A percentile compares a stretch with the other conserved stretches of the same genome.
These are phyloP conservation scores for Phytoseiulus persimilis DNA, from an alignment of 2,888 invertebrate species.

Conservation along the genomic window DNA sequence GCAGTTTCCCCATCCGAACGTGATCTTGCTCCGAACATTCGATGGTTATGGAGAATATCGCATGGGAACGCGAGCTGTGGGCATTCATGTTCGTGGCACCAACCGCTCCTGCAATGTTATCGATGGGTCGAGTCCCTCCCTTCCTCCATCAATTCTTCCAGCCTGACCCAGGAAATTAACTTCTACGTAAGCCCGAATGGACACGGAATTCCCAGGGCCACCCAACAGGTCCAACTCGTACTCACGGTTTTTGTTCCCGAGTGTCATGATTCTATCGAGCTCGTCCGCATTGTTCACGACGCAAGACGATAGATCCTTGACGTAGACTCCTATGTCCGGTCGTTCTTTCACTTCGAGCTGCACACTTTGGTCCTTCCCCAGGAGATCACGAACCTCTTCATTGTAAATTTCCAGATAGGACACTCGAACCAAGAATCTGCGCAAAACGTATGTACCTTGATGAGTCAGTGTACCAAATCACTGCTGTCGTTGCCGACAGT, in stretches of 20 bases:
- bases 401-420: conserved; percentile 99
- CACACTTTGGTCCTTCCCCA: conserved; percentile 74
- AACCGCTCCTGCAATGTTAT: conserved; percentile 57
- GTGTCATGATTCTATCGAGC: conserved; percentile 83
- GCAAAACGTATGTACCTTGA: background rate
- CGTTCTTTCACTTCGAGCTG: conserved; percentile 87
- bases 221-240: no score
- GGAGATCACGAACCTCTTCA: conserved; percentile 90
- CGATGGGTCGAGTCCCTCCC: no score
- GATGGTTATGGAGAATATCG: conserved; percentile 94
- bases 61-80: conserved; percentile 91
- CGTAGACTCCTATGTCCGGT: conserved; percentile 92
- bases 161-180: no score
- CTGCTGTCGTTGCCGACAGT: no score
- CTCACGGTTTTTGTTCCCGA: conserved; percentile 88
- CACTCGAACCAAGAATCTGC: conserved; percentile 84
- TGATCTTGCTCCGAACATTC: conserved; percentile 79
- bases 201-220: no score
- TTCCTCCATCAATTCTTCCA: no score
- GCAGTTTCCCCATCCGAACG: conserved; percentile 88
- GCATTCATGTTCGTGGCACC: conserved; percentile 96
- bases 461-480: background rate
- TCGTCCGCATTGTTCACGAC: conserved; percentile 96
- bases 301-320: conserved; percentile 90
- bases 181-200: no score